phyloP scores from a whole-genome alignment of 2,113 vertebrate genomes.

The Cebus imitator region DNA sequence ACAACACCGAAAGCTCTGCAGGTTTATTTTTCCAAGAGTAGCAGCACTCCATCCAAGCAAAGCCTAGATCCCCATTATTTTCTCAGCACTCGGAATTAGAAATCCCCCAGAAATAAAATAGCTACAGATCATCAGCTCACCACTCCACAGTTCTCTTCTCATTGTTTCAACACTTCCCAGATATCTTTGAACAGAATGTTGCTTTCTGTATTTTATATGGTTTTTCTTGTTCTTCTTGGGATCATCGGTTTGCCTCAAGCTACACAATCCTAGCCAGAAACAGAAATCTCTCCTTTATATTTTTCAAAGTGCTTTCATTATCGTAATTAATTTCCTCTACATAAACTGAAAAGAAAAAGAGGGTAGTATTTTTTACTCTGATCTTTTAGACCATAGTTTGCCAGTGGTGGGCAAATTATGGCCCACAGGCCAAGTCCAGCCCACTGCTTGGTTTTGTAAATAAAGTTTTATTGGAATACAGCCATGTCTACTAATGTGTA shows the following conservation, averaged over 20 bases:
- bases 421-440: not conserved
- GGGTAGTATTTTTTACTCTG: not conserved
- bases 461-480: not conserved
- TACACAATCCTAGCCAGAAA: not conserved
- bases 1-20: not conserved
- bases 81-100: not conserved
- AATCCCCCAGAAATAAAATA: not conserved
- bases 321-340: not conserved
- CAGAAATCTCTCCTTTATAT: not conserved
- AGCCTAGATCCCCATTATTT: not conserved
- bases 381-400: not conserved
- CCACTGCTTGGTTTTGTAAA: not conserved
- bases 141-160: not conserved
- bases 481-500: not conserved
- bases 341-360: not conserved
- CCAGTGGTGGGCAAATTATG: not conserved
- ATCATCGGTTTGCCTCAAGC: not conserved
- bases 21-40: not conserved
- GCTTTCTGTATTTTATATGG: not conserved
- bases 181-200: not conserved
- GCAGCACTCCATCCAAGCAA: not conserved
- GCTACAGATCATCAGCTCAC: not conserved
- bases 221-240: not conserved
- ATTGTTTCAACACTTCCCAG: not conserved
- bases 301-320: slow-evolving; percentile 15